phyloP scores from a whole-genome alignment of 2,113 vertebrate genomes.

The Pangasianodon gigas region DNA sequence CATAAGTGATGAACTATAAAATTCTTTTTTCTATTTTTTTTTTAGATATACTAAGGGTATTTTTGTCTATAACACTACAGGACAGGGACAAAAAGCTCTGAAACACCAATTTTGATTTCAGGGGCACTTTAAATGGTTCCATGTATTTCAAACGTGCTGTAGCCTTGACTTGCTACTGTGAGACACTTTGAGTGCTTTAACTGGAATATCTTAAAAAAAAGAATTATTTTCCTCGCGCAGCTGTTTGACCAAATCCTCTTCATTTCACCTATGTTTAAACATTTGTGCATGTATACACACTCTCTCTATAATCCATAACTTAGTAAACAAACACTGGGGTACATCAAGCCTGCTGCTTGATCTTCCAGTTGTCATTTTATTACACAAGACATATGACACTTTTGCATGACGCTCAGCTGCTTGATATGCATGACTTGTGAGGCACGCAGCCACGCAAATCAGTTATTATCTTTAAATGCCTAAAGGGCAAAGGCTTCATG shows the following conservation, averaged over 20 bases:
- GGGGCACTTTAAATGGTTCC: background rate
- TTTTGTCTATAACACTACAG: background rate
- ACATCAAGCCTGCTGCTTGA: background rate
- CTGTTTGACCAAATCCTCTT: conserved; percentile 14
- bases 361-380: background rate
- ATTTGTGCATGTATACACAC: background rate
- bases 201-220: background rate
- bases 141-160: background rate
- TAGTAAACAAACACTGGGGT: conserved; percentile 15
- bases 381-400: background rate
- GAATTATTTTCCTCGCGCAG: background rate
- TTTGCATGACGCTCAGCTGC: background rate
- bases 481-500: conserved; percentile 18
- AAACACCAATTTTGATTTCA: background rate
- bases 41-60: background rate
- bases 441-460: conserved; percentile 12
- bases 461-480: conserved; percentile 39
- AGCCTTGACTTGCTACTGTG: background rate
- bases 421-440: conserved; percentile 13
- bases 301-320: background rate
- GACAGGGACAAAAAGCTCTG: background rate
- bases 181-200: background rate
- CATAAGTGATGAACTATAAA: background rate
- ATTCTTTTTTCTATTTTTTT: too few species aligned
- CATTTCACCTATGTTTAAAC: background rate